Evolutionary conservation across 2,888 invertebrate genomes (phyloP).

Genomic region (Coenonympha arcania): DNA sequence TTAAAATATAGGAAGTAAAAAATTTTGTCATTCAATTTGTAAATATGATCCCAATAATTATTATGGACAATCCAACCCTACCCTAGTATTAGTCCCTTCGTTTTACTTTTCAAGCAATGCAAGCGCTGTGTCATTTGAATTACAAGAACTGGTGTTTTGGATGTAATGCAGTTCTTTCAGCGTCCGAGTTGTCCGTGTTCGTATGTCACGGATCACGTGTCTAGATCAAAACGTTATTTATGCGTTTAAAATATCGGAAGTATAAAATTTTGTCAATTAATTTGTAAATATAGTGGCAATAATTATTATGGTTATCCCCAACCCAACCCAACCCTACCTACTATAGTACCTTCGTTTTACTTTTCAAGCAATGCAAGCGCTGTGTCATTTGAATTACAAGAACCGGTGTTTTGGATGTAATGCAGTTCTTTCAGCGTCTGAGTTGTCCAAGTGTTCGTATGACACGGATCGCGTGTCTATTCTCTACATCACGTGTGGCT

Average conservation of each 20-base stretch:
- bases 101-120: constrained; percentile 6
- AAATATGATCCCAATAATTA: no score
- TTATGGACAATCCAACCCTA: no score
- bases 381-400: constrained; percentile 7
- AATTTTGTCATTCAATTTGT: no score
- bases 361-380: constrained; percentile 12
- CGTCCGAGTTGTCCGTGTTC: constrained; percentile 10
- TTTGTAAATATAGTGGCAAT: no score
- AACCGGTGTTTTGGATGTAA: not conserved
- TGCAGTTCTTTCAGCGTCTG: constrained; percentile 7
- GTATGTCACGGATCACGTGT: constrained; percentile 52
- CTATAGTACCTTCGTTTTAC: not conserved
- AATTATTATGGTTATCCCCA: no score
- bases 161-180: not conserved
- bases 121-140: constrained; percentile 8
- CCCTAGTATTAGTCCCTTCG: not conserved
- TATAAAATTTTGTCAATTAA: no score
- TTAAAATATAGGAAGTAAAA: no score
- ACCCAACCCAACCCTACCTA: constrained; percentile 15
- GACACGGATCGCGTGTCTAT: constrained; percentile 53
- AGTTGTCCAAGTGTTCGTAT: constrained; percentile 22
- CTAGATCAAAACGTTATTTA: constrained; percentile 18
- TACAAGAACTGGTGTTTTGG: constrained; percentile 1
- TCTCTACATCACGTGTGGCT: constrained; percentile 42
- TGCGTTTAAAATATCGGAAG: no score